Base-by-base conservation (phyloP, 2,113 vertebrate species). In the Rattus rattus region DNA sequence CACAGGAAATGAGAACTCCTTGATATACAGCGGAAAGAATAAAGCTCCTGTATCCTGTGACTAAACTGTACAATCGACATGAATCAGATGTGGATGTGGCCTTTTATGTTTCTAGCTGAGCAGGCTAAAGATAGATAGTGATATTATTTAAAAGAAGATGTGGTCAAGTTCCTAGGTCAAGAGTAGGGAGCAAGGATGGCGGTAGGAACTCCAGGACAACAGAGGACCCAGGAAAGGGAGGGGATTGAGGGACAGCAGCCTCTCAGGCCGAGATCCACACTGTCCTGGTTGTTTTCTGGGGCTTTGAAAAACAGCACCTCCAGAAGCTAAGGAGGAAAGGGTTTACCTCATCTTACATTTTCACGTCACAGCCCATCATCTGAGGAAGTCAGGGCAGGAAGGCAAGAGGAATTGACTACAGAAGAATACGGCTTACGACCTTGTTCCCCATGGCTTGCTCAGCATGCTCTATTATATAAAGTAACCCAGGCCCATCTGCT, bases 181-280 rank as follows among this genome's bases (percentile, higher is more conserved):
- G 39, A 6, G 33, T 47, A n/a, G 76, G 43, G 80, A 79, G 54
- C 3, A 19, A 24, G 10, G 4, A 16, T 5, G 30, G 61, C 67
- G 36, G 52, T 5, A 4, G 49, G 70, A 3, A 3, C 43, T 43
- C 3, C 24, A 63, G 54, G 39, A 73, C 9, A n/a, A n/a, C 65
- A 33, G 28, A 2, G 39, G 49, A 3, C n/a, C 61, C 10, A 30
- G 84, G 20, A 72, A 65, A 14, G 16, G 63, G 19, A n/a, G 5
- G 1, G 11, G 5, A 0, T 2, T 24, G 17, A 47, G 19, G 36
- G 36, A 43, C n/a, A 61, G 69, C 11, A 0, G 14, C 52, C 24
- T 20, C n/a, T 30, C 28, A 30, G 3, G 36, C 17, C 3, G 39
- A 59, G 61, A 2, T 54, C 10, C 52, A 12, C 49, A 11, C 30